Evolutionary conservation across 2,888 invertebrate genomes (phyloP).

Genomic region (Cheilosia grossa): DNA sequence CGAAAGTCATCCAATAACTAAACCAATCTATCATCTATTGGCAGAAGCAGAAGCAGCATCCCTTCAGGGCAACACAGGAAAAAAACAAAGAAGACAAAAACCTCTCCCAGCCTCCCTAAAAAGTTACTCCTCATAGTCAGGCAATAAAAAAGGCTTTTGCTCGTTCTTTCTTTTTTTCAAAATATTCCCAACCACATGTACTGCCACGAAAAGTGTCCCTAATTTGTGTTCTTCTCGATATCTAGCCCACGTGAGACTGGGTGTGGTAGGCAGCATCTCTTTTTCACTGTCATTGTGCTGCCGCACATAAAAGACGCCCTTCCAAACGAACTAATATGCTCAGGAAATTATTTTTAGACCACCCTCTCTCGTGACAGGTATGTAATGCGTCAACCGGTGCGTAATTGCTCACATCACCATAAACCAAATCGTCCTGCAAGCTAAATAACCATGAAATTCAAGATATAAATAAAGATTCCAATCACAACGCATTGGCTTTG

Average conservation of each 20-base stretch:
- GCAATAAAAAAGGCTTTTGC: conserved; percentile 17
- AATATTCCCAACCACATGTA: conserved; percentile 16
- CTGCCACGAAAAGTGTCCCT: conserved; percentile 26
- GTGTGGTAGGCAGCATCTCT: conserved; percentile 60
- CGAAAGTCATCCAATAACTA: conserved; percentile 54
- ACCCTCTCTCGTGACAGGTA: neutral
- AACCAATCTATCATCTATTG: conserved; percentile 65
- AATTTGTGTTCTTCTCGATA: conserved; percentile 14
- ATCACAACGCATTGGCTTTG: conserved; percentile 5
- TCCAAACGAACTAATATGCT: neutral
- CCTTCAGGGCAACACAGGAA: too few relatives aligned
- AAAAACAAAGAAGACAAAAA: neutral
- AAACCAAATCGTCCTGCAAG: conserved; percentile 55
- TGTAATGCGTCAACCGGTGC: conserved; percentile 38
- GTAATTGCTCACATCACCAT: conserved; percentile 69
- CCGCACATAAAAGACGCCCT: conserved; percentile 5
- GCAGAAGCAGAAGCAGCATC: conserved; percentile 16
- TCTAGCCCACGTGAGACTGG: conserved; percentile 68
- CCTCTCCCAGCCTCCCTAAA: conserved; percentile 3
- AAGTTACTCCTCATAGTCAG: conserved; percentile 25
- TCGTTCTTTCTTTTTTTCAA: neutral
- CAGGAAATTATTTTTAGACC: conserved; percentile 60
- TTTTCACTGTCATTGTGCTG: conserved; percentile 28
- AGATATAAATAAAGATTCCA: conserved; percentile 52
- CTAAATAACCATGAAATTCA: conserved; percentile 58